Base-by-base conservation (phyloP, 2,113 vertebrate species). In the Gracilinanus agilis region DNA sequence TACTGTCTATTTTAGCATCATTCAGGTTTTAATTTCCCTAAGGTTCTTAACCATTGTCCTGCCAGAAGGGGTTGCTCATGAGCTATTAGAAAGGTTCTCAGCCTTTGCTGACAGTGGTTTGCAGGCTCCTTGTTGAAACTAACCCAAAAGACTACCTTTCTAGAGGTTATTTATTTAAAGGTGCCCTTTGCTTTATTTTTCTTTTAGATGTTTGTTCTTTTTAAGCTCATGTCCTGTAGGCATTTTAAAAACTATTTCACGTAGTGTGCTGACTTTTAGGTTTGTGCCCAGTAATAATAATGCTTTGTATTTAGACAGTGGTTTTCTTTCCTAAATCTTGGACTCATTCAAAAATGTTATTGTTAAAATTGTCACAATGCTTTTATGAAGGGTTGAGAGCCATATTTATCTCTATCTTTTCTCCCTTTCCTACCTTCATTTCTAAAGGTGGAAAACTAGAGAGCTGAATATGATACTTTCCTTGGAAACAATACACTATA, bases 241-340 rank as follows among this genome's bases (percentile, higher is more conserved):
- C 93, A 93, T 96, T 95, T 97, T 24, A 58, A 88, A 93, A 90
- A 40, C 53, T 44, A 8, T 96, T 96, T 90, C 88, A n/a, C 88
- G 55, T 92, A 89, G 89, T 88, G 29, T 91, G 53, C 83, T 96
- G 89, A 90, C 93, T 96, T 94, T 90, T 54, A 92, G 55, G 44
- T 90, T 83, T 92, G 89, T 89, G 55, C 88, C 92, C 54, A 95
- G 83, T 58, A 54, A 89, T 25, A 91, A 27, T 89, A 49, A 92
- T 55, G 16, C 67, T 92, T 56, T 95, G 93, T 95, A 96, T 96
- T 96, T 96, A 93, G 91, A 91, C 49, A 89, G 58, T 12, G 0
- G 0, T 89, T 93, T 93, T 92, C 92, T 95, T 88, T 40, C 44
- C 27, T 19, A 94, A 67, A 54, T 19, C 24, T 90, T 95, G 88